phyloP scores from a whole-genome alignment of 2,113 vertebrate species.

The Elgaria multicarinata region DNA sequence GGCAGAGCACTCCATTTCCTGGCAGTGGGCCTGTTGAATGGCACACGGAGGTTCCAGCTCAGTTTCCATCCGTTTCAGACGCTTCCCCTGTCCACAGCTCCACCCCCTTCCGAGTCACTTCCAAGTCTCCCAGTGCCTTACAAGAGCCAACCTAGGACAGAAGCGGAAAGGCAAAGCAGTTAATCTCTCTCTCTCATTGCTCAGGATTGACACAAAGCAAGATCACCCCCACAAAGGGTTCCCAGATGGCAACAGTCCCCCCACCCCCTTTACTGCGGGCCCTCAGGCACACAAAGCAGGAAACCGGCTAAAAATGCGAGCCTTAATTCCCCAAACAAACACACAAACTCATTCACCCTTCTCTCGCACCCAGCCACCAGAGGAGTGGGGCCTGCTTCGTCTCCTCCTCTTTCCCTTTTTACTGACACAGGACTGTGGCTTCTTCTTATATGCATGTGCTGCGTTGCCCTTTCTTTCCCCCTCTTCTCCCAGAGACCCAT shows the following conservation, averaged over 20 bases:
- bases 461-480: fast-evolving
- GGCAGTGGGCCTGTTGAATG: constrained; percentile 76
- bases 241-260: constrained; percentile 51
- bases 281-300: constrained; percentile 65
- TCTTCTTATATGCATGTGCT: background rate
- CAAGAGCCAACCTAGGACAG: constrained; percentile 69
- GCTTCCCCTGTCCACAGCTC: constrained; percentile 53
- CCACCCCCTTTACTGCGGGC: constrained; percentile 46
- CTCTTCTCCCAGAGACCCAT: background rate
- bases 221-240: constrained; percentile 65
- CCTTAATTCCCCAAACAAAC: constrained; percentile 62
- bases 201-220: constrained; percentile 60
- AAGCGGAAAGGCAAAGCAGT: constrained; percentile 63
- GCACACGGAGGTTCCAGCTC: constrained; percentile 68
- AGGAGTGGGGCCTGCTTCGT: background rate
- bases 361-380: constrained; percentile 50
- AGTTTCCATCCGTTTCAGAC: constrained; percentile 81
- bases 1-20: constrained; percentile 67
- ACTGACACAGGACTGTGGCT: background rate
- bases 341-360: constrained; percentile 30
- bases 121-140: constrained; percentile 58
- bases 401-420: background rate
- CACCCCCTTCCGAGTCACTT: constrained; percentile 73
- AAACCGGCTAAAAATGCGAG: constrained; percentile 49
- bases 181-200: constrained; percentile 59